Evolutionary conservation across 1,140 invertebrate species (phyloP), one percentile per base, ranked within the genome.

Genomic region (Archegozetes longisetosus): DNA sequence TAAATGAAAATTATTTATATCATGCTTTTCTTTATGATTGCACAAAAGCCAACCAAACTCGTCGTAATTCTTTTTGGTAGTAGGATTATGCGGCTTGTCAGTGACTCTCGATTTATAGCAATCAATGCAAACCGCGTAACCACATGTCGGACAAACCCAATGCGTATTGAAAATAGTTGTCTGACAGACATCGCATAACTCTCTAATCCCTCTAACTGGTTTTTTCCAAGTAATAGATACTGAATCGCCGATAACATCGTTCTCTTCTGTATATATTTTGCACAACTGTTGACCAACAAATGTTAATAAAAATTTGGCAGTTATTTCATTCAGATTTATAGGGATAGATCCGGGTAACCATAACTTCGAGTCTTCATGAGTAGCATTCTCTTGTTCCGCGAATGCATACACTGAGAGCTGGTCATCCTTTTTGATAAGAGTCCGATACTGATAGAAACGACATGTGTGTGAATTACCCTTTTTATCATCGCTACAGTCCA

Each of bases 131-230:
- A 95, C 89, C 49, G 92, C 89, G 74, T 96, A 96, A 22, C 93
- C 94, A 73, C 94, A 98, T 73, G 92, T 94, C 51, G 84, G 82
- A 72, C 93, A 98, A 0, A 89, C 89, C 89, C 91, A 97, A 73
- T 98, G 94, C 72, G 87, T 90, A 74, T 98, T 97, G 73, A 98
- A 98, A 1, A 98, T 76, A 0, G 93, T 96, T 0, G 93, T 97
- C 71, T 94, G 87, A 73, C 94, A 98, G 1, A 96, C 88, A 74
- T 98, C 94, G 72, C 94, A 98, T 81, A 97, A 92, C 74, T 98
- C 94, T 22, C 93, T 75, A 14, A 94, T 88, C n/a, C 91, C 90
- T 70, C 88, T 84, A 1, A 97, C 88, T 0, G 90, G 86, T 69
- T 89, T 79, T 70, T 96, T 97, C 92, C 93, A 98, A 3, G 88